Base-by-base conservation (phyloP, 2,888 invertebrate species). In the Epinotia brunnichana region DNA sequence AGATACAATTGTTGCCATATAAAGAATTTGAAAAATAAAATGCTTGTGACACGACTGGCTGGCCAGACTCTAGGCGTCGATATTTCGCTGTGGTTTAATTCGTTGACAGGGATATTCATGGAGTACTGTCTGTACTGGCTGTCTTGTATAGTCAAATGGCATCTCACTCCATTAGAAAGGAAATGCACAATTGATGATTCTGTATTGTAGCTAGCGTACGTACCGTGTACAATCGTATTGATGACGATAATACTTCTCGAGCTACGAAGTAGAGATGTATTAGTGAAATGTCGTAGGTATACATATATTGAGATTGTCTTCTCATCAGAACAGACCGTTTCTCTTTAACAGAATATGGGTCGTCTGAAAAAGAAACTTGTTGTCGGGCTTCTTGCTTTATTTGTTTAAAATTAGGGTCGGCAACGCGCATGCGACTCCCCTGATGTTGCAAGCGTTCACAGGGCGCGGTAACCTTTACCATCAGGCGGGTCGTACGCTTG, bases 191-290 rank as follows among this genome's bases (percentile, higher is more conserved):
- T 39, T 29, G 62, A 48, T 66, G 64, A 66, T 64, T 53, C 53
- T 66, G 54, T 21, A 66, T 54, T 54, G 64, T 54, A 54, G 39
- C 7, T 64, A 39, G n/a, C 64, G 53, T 64, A 54, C 54, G 54
- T 64, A 53, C 64, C 53, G 19, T 54, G 39, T 21, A 54, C 64
- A 64, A 64, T 54, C 53, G 21, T 53, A 64, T 64, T 64, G 64
- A 54, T 66, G 19, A 24, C 54, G 15, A 13, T 39, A 39, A 41
- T 66, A 21, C 21, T 19, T 24, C 5, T 1, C 2, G 56, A 56
- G 15, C 56, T 24, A 24, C 24, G 19, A 10, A 19, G 24, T 24
- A 15, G 35, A 7, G 9, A 29, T 56, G 56, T 56, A 29, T 24
- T 15, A 15, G 44, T 44, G 44, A 15, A 44, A 44, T 44, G 44